Base-by-base conservation (phyloP, 2,888 invertebrate genomes). In the Rhimphoctona megacephalus region DNA sequence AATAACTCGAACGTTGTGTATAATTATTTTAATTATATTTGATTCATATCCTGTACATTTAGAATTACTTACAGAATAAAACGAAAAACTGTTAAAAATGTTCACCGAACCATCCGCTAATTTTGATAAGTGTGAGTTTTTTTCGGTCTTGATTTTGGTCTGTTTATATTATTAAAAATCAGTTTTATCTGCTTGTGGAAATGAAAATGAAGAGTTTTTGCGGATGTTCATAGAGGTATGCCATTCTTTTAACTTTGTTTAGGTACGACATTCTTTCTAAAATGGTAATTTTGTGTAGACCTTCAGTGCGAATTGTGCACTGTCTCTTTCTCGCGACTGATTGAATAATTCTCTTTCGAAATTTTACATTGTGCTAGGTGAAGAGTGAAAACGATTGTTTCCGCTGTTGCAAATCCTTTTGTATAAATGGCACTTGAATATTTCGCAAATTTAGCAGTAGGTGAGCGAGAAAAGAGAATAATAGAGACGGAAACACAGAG, bases 311-410 rank as follows among this genome's bases (percentile, higher is more conserved):
- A 49, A 70, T 57, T 33, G 30, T 49, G 2, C 36, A 33, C 33
- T 73, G 30, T 39, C 39, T 82, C 52, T 36, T 25, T 43, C 25
- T 19, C 36, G 43, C 43, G 74, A 14, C 9, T 64, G 67, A 74
- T 69, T 61, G 72, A 46, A 82, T 69, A 74, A 76, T 82, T 76
- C 61, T 64, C 43, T 82, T 77, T 69, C 76, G 81, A 66, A 80
- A 80, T 46, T 43, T 49, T 11, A 14, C 66, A n/a, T 54, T 72
- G 49, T 72, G 69, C 78, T 66, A 80, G 72, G 61, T 46, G 83
- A 83, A 83, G 86, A 86, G 83, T 83, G 81, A 83, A 86, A 86
- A 86, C 83, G 81, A 46, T 83, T 61, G 77, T 86, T 81, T 86
- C 83, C 86, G 86, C 22, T 83, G 67, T 83, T 86, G 86, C 86